Conservation (phyloP, 2,888 invertebrate species). For the Phengaris alcon region DNA sequence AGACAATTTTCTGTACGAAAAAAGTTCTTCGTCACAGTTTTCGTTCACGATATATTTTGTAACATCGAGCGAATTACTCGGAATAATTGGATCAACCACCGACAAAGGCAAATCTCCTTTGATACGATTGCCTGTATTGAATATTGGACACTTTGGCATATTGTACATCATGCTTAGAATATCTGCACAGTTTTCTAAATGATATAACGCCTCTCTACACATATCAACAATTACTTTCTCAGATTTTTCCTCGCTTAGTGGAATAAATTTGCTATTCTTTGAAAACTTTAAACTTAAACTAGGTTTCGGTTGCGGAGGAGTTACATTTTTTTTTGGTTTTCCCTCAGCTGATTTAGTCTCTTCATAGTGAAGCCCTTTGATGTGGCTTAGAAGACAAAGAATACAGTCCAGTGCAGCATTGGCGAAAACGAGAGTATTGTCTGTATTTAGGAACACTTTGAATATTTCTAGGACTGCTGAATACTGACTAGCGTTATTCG, state of each 20-base stretch:
- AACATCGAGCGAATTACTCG: conserved; percentile 83
- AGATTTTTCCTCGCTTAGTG: conserved; percentile 69
- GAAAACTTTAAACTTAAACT: conserved; percentile 67
- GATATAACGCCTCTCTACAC: conserved; percentile 89
- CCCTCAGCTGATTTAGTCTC: conserved; percentile 73
- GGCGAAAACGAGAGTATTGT: conserved; percentile 95
- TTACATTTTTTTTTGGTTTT: conserved; percentile 59
- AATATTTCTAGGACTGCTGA: conserved; percentile 93
- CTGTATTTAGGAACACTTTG: conserved; percentile 94
- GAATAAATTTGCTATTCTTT: conserved; percentile 72
- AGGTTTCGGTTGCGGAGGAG: conserved; percentile 59
- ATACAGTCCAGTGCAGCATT: conserved; percentile 97
- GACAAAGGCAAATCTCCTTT: conserved; percentile 88
- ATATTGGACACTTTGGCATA: conserved; percentile 96
- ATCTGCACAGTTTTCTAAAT: conserved; percentile 90
- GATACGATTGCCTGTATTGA: conserved; percentile 92
- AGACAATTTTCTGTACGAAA: conserved; percentile 81
- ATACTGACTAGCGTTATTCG: conserved; percentile 86
- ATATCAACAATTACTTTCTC: conserved; percentile 79
- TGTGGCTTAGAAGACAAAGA: conserved; percentile 88
- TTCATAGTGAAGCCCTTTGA: conserved; percentile 84
- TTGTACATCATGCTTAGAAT: conserved; percentile 95
- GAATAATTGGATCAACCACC: conserved; percentile 91
- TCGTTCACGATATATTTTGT: conserved; percentile 84
- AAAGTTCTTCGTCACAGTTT: conserved; percentile 82